Evolutionary conservation across 2,888 invertebrate genomes (phyloP).

Genomic region (Apodemia duryi): DNA sequence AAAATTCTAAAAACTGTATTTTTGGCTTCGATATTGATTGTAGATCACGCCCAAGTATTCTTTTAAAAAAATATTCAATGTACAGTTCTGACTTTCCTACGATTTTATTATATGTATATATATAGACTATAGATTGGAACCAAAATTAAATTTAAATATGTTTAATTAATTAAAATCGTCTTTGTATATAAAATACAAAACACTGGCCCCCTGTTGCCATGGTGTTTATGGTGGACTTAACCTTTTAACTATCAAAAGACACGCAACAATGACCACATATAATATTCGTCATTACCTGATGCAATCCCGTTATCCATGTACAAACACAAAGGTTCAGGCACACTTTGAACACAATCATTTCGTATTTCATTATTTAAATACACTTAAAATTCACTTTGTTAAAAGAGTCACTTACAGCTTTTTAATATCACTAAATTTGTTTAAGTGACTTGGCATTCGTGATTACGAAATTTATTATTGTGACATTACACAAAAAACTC

Average conservation of each 20-base stretch:
- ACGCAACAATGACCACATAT: conserved; percentile 8
- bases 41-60: too few relatives aligned
- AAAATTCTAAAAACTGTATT: too few relatives aligned
- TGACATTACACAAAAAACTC: too few relatives aligned
- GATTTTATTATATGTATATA: too few relatives aligned
- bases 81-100: too few relatives aligned
- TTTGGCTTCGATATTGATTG: too few relatives aligned
- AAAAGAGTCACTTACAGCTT: background rate
- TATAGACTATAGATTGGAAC: too few relatives aligned
- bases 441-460: background rate
- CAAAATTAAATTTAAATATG: too few relatives aligned
- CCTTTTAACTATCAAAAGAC: conserved; percentile 3
- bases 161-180: too few relatives aligned
- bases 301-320: background rate
- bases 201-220: background rate
- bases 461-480: too few relatives aligned
- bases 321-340: background rate
- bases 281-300: conserved; percentile 8
- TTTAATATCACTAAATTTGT: background rate
- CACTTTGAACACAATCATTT: conserved; percentile 7
- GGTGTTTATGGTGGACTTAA: background rate
- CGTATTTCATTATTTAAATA: background rate
- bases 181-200: too few relatives aligned
- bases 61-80: too few relatives aligned
- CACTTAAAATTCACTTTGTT: background rate